phyloP scores from a whole-genome alignment of 2,888 invertebrate species.

The Sepioteuthis lessoniana region DNA sequence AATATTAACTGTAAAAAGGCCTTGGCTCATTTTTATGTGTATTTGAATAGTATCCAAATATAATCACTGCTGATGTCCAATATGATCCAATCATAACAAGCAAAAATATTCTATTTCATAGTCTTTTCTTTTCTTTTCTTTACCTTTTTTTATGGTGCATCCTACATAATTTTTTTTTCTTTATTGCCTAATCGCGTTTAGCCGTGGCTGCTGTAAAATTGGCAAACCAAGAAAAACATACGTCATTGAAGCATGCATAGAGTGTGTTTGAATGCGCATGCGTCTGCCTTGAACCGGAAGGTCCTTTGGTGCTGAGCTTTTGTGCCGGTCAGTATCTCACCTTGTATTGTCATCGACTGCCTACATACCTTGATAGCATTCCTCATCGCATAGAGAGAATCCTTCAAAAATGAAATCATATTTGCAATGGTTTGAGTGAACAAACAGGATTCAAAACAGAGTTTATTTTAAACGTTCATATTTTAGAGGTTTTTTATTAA shows the following conservation, averaged over 20 bases:
- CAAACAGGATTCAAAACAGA: not conserved
- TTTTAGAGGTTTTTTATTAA: not conserved
- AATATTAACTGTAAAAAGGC: too few relatives aligned
- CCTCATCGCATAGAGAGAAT: not conserved
- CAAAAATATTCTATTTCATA: not conserved
- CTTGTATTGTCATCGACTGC: not conserved
- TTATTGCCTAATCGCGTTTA: not conserved
- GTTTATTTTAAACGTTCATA: not conserved
- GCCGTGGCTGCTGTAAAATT: not conserved
- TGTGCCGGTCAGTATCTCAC: constrained; percentile 10
- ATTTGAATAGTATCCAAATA: not conserved
- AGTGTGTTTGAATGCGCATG: not conserved
- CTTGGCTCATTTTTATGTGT: not conserved
- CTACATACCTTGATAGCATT: constrained; percentile 6
- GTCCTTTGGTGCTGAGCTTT: not conserved
- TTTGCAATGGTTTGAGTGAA: not conserved
- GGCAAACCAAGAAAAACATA: not conserved
- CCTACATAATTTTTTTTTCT: not conserved
- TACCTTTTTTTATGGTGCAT: not conserved
- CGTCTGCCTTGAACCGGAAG: not conserved
- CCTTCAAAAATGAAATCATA: constrained; percentile 20
- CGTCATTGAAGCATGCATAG: not conserved
- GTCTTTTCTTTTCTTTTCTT: too few relatives aligned
- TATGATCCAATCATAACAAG: not conserved
- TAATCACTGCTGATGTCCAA: not conserved